Percentiles rank a stretch among this genome's conserved stretches.
phyloP scores from a whole-genome alignment of 2,888 invertebrate species.

The Argyresthia albistria region DNA sequence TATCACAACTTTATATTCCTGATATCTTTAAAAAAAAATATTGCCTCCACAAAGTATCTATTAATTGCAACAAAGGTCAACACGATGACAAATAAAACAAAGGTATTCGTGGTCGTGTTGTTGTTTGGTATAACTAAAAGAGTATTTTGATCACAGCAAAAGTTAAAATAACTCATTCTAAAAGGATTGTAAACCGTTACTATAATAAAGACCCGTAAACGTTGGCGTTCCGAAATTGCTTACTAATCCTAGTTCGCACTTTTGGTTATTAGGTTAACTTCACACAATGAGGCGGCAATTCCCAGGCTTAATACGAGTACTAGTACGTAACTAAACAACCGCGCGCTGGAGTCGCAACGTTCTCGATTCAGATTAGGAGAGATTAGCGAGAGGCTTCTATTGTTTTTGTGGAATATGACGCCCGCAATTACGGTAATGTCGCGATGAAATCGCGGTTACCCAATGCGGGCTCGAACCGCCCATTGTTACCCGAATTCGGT shows the following conservation, averaged over 20 bases:
- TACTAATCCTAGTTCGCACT: neutral
- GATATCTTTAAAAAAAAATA: no score
- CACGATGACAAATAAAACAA: no score
- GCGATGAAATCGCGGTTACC: slow-evolving; percentile 15
- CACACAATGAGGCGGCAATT: slow-evolving; percentile 1
- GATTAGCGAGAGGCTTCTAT: slow-evolving; percentile 29
- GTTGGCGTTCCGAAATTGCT: no score
- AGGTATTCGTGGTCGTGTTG: no score
- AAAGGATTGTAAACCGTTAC: no score
- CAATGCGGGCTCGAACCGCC: slow-evolving; percentile 20
- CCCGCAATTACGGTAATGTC: slow-evolving; percentile 13
- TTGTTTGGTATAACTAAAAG: no score
- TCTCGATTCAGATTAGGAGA: slow-evolving; percentile 10
- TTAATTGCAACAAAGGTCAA: no score
- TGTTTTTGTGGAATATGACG: slow-evolving; percentile 27
- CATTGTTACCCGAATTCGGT: slow-evolving; percentile 6
- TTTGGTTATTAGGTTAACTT: neutral
- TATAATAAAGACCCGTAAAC: no score
- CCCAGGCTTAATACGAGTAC: neutral
- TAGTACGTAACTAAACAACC: neutral
- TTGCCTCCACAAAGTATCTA: no score
- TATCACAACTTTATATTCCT: no score
- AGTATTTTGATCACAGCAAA: no score
- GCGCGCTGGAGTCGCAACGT: neutral
- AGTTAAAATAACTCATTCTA: no score